Base-by-base conservation (phyloP, 2,113 vertebrate genomes). In the Macquaria australasica region DNA sequence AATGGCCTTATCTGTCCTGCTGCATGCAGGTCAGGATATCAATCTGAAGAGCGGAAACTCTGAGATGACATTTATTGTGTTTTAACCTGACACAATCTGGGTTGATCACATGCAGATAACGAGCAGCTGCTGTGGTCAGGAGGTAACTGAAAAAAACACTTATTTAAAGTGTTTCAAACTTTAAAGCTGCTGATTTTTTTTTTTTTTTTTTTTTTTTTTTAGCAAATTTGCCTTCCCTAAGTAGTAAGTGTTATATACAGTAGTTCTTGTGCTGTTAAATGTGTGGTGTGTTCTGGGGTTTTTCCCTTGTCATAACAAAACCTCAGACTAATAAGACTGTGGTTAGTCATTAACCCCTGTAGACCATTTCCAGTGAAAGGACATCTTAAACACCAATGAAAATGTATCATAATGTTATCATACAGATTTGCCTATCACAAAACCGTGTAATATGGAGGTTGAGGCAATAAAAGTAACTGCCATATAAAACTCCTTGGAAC, bases 41-140 rank as follows among this genome's bases (percentile, higher is more conserved):
- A 74, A 73, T 82, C 77, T 83, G 69, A 83, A 87, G 70, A 62
- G 58, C 63, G 45, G 8, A 69, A 78, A 79, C 7, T 66, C 50
- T 20, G 28, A 45, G 73, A 88, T 82, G 83, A 79, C 3, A 1
- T 66, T 75, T 63, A 76, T 82, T 85, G 79, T 84, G 58, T 86
- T 69, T 84, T 59, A 70, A 75, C 23, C 37, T 25, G 18, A 67
- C 53, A 56, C 51, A 69, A 69, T 76, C 64, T 60, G 31, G 48
- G 25, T 14, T 25, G 56, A 82, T 80, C 18, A 25, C 60, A 81
- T 87, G 81, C 73, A 89, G 71, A 91, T 79, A 3, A 53, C 6
- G 12, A 31, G 45, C 68, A 75, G 10, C 60, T 74, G 58, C 67
- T 81, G 58, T 34, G 6, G 25, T 37, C 39, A 41, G 34, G n/a